Conservation (phyloP, 2,797 vertebrate species). For the Malacoctenus gilli region DNA sequence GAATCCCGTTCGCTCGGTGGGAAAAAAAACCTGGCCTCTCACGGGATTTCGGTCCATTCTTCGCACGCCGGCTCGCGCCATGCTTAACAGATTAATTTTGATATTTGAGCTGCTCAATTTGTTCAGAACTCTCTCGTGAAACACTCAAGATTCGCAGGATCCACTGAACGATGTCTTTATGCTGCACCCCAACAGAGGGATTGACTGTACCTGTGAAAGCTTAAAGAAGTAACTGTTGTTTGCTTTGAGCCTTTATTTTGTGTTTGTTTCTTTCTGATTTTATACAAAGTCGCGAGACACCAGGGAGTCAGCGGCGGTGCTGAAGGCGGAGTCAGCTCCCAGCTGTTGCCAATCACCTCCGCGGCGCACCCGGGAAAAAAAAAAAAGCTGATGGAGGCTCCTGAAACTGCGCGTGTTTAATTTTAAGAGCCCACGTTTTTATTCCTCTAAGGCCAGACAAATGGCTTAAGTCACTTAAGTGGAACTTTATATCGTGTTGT, state of each 20-base stretch:
- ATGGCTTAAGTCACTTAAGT: slow-evolving; percentile 53
- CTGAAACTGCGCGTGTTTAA: slow-evolving; percentile 54
- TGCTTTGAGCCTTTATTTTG: slow-evolving; percentile 26
- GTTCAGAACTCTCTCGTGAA: slow-evolving; percentile 39
- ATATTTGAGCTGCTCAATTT: slow-evolving; percentile 51
- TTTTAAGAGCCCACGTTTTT: slow-evolving; percentile 60
- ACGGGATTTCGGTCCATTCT: slow-evolving; percentile 35
- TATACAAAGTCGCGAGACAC: slow-evolving; percentile 49
- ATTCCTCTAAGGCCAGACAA: slow-evolving; percentile 63
- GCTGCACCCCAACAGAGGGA: slow-evolving; percentile 27
- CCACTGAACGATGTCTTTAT: slow-evolving; percentile 52
- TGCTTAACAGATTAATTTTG: slow-evolving; percentile 61
- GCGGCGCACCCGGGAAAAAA: slow-evolving; percentile 37
- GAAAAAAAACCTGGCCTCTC: slow-evolving; percentile 46
- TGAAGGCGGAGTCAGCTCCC: slow-evolving; percentile 56
- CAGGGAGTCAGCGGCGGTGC: slow-evolving; percentile 29
- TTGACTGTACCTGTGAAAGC: slow-evolving; percentile 16
- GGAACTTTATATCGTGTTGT: slow-evolving; percentile 58
- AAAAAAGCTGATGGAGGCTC: slow-evolving; percentile 45
- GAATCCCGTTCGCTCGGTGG: slow-evolving; percentile 40
- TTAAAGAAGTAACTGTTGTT: slow-evolving; percentile 45
- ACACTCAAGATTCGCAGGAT: slow-evolving; percentile 38
- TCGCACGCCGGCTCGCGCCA: slow-evolving; percentile 43
- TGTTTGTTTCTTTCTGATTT: slow-evolving; percentile 42
- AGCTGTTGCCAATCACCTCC: slow-evolving; percentile 69